phyloP scores from a whole-genome alignment of 1,140 invertebrate species.

The Orius insidiosus region DNA sequence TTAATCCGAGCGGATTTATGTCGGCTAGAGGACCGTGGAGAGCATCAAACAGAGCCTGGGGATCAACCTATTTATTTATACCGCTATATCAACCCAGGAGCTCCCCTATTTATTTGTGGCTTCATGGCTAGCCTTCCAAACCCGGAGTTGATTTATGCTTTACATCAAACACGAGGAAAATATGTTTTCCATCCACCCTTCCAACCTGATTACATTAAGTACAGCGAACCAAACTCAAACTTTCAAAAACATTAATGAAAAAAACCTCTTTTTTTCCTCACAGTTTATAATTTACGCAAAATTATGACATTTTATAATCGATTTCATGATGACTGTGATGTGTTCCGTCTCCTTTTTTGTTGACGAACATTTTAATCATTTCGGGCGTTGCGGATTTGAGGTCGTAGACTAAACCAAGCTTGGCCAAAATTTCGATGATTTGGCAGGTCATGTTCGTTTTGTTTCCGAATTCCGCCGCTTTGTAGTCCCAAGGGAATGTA shows the following conservation, averaged over 20 bases:
- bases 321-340: no score
- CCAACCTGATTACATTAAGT: not conserved
- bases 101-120: no score
- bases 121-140: no score
- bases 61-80: no score
- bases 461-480: no score
- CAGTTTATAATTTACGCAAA: not conserved
- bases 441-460: constrained; percentile 30
- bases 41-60: no score
- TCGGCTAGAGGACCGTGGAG: not conserved
- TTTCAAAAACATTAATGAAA: not conserved
- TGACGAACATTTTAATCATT: no score
- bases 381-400: constrained; percentile 35
- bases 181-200: not conserved
- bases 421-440: constrained; percentile 32
- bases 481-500: constrained; percentile 72
- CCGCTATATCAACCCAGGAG: no score
- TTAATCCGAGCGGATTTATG: not conserved
- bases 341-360: no score
- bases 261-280: no score
- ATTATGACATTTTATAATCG: not conserved
- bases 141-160: no score
- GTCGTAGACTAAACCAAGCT: constrained; percentile 44
- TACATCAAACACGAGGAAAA: no score
- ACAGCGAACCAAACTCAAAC: not conserved